Base-by-base conservation (phyloP, 2,888 invertebrate species). In the Campoletis raptor region DNA sequence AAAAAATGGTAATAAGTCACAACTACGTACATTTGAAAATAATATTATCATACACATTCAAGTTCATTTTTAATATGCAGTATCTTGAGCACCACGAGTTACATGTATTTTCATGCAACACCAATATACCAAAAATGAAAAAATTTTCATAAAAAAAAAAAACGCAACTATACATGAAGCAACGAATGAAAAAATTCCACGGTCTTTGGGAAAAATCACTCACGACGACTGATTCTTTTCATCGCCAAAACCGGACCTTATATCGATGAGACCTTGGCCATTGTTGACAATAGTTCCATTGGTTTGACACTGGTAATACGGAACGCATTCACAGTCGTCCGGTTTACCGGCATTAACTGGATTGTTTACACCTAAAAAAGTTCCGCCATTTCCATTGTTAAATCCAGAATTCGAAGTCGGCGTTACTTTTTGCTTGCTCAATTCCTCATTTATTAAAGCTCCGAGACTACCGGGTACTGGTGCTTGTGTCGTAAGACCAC, bases 211-310 rank as follows among this genome's bases (percentile, higher is more conserved):
- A 76, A 82, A 74, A 57, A 83, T 81, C 69, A 89, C 90, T 91
- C 87, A 90, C 90, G 87, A 80, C 30, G 36, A 40, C 66, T 21
- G 42, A 73, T 21, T 9, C 8, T 42, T 72, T 8, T 73, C 72
- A 36, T 84, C 67, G 64, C 8, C 73, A 85, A 88, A 89, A 88
- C 72, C 88, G 79, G 83, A 97, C 95, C 98, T 96, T 86, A 98
- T 97, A 92, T 98, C 97, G 69, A 98, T 96, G 76, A 98, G 94
- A 5, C 96, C 97, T 0, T 95, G 94, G 0, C 98, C 98, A 89
- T 97, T 96, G 0, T 95, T 96, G 81, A 96, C 96, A 40, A 98
- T 95, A 0, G 95, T 95, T 66, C 95, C 95, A 87, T 96, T 96
- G 30, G 61, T 5, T 45, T 95, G 95, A 91, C 98, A 98, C 30